phyloP scores from a whole-genome alignment of 2,888 invertebrate species.

The Globia sparganii region DNA sequence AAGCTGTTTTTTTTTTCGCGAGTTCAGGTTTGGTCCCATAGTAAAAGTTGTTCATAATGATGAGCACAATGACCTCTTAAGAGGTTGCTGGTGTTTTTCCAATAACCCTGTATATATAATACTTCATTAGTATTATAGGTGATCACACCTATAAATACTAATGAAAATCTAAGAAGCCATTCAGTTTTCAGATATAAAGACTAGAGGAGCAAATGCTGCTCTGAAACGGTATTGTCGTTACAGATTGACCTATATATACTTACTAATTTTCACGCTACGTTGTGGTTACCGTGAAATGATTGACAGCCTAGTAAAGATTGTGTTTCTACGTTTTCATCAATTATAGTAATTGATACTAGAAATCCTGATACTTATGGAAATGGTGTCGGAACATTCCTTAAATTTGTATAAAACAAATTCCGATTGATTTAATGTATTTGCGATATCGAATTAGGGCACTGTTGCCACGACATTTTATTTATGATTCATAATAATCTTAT shows the following conservation, averaged over 20 bases:
- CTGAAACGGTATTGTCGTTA: background rate
- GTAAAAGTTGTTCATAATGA: too few species aligned
- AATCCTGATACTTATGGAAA: background rate
- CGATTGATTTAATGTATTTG: slow-evolving; percentile 6
- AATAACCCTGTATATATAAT: too few species aligned
- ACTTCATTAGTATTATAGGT: too few species aligned
- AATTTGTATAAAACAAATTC: background rate
- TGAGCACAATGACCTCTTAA: too few species aligned
- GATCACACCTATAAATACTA: too few species aligned
- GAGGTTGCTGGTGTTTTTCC: too few species aligned
- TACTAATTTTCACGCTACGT: background rate
- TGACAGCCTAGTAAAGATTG: background rate
- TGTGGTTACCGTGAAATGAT: background rate
- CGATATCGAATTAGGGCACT: slow-evolving; percentile 20
- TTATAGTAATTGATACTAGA: background rate
- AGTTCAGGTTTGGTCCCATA: too few species aligned
- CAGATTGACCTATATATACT: slow-evolving; percentile 1
- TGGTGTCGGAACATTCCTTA: background rate
- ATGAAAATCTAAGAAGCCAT: too few species aligned
- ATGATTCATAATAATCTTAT: slow-evolving; percentile 38
- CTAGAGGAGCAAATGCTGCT: background rate
- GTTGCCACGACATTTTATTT: slow-evolving; percentile 21
- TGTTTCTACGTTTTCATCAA: slow-evolving; percentile 3
- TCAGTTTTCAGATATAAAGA: too few species aligned
- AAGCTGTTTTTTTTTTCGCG: too few species aligned